A percentile compares a stretch with the other conserved stretches of the same genome.
These are phyloP conservation scores for Hoplodrina ambigua DNA, from an alignment of 2,888 invertebrate species.

Conservation along the genomic window DNA sequence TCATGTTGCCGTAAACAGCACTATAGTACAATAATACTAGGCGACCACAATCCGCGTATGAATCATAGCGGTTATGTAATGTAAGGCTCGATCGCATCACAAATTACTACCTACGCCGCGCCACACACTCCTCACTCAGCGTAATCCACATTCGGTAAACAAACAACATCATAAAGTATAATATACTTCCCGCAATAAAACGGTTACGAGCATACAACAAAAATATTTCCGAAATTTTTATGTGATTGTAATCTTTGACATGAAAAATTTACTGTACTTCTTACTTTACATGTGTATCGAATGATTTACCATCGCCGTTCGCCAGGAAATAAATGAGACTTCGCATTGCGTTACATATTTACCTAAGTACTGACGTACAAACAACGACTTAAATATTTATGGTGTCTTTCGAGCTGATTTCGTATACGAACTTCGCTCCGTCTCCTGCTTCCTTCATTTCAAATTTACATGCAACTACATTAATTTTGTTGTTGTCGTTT, in stretches of 20 bases:
- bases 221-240: constrained; percentile 52
- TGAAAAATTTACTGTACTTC: constrained; percentile 48
- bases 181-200: constrained; percentile 48
- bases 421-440: constrained; percentile 9
- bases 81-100: constrained; percentile 63
- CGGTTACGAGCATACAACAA: constrained; percentile 39
- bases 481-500: constrained; percentile 35
- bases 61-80: constrained; percentile 66
- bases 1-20: constrained; percentile 47
- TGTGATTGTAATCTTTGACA: constrained; percentile 55
- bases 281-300: constrained; percentile 46
- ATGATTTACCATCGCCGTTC: constrained; percentile 44
- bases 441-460: constrained; percentile 36
- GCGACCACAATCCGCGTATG: constrained; percentile 56
- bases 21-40: constrained; percentile 48
- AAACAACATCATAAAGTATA: constrained; percentile 38
- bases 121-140: constrained; percentile 13
- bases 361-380: constrained; percentile 32
- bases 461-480: constrained; percentile 46
- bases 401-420: constrained; percentile 25
- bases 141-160: constrained; percentile 35
- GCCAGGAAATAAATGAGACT: constrained; percentile 41
- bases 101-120: constrained; percentile 44
- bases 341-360: constrained; percentile 41
- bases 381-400: constrained; percentile 42